Evolutionary conservation across 2,113 vertebrate genomes (phyloP), one percentile per base, ranked within the genome.

Genomic region (Anthoscopus minutus): DNA sequence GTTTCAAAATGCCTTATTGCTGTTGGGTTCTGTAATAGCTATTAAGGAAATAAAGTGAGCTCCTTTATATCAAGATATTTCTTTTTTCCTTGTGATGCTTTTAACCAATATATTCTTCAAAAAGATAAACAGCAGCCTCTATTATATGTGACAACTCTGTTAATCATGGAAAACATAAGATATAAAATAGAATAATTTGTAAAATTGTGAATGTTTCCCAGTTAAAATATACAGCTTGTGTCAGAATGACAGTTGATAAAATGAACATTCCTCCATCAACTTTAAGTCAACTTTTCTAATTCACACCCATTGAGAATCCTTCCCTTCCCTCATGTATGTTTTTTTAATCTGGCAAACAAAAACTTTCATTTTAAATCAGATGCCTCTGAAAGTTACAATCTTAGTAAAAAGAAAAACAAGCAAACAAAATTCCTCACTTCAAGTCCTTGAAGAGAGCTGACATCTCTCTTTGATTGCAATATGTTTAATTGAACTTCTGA

Each of bases 401-500:
- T 47, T 45, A 70, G 22, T 47, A 70, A 86, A 81, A 70, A 64
- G 13, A 58, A 93, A 90, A 94, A 33, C 13, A 86, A 90, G 42
- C 28, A 60, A 89, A 80, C 11, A 91, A 96, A 91, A 57, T 42
- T 51, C 31, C 47, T 42, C 21, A 85, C 38, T 95, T 80, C 33
- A 65, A 56, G 30, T 92, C 69, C 77, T 89, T 81, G 69, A 92
- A 81, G 77, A 86, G 70, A 67, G 17, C 23, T 88, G 60, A 51
- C 51, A 88, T 69, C 48, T 80, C 28, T 74, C 21, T 89, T 82
- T 93, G 90, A 91, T 81, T 96, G 77, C 71, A 81, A 38, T 58
- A 66, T n/a, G 42, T 92, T 86, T 89, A 94, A 85, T 73, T 92
- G 67, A 95, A 92, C 84, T 96, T 91, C 69, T 93, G 86, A 95